phyloP scores from a whole-genome alignment of 2,888 invertebrate genomes.

The Caradrina kadenii region DNA sequence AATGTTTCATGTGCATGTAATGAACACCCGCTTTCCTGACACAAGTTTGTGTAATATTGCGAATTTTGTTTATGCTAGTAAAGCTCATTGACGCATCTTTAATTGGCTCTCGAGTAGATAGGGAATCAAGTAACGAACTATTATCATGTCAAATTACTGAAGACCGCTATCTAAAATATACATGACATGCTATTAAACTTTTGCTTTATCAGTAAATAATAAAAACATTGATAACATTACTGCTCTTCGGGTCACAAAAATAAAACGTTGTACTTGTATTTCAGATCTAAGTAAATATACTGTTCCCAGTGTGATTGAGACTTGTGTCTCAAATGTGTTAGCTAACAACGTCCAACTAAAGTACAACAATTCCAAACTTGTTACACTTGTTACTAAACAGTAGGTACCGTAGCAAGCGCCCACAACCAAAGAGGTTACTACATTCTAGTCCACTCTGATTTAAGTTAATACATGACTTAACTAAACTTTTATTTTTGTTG shows the following conservation, averaged over 20 bases:
- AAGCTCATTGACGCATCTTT: slow-evolving; percentile 12
- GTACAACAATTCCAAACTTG: no score
- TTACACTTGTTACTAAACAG: neutral
- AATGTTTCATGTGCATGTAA: slow-evolving; percentile 13
- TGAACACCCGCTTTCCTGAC: neutral
- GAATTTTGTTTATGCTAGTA: slow-evolving; percentile 3
- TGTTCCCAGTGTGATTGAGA: neutral
- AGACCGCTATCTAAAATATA: slow-evolving; percentile 3
- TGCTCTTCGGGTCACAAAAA: slow-evolving; percentile 1
- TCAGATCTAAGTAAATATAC: neutral
- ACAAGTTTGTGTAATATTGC: neutral
- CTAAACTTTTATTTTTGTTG: slow-evolving; percentile 19
- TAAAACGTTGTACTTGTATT: neutral
- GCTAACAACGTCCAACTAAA: neutral
- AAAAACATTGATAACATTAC: slow-evolving; percentile 7
- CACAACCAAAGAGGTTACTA: slow-evolving; percentile 63
- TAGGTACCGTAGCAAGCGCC: neutral
- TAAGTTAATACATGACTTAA: slow-evolving; percentile 43
- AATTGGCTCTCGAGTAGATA: slow-evolving; percentile 21
- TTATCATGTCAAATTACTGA: slow-evolving; percentile 6
- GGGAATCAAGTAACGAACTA: slow-evolving; percentile 7
- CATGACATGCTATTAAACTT: neutral
- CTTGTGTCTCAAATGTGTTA: neutral
- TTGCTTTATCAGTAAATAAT: slow-evolving; percentile 2
- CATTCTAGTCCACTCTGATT: slow-evolving; percentile 58